Percentiles rank a stretch among this genome's conserved stretches.
phyloP scores from a whole-genome alignment of 2,888 invertebrate genomes.

The Epinotia nisella region DNA sequence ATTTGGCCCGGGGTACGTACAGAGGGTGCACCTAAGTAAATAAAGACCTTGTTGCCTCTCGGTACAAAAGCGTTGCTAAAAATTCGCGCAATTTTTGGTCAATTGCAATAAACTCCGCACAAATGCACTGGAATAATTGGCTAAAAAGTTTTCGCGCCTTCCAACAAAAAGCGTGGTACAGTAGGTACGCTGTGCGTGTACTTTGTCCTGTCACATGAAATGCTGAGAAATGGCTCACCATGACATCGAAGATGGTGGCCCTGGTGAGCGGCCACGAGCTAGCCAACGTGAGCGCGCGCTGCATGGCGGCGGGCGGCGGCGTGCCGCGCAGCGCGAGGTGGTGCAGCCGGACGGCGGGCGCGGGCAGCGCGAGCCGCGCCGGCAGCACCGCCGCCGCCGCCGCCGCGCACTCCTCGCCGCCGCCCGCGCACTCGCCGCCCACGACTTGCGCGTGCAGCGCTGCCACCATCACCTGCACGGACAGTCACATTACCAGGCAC shows the following conservation, averaged over 20 bases:
- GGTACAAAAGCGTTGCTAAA: background rate
- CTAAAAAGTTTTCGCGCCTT: no score
- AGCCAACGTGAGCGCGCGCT: slow-evolving; percentile 96
- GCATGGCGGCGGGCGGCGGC: slow-evolving; percentile 93
- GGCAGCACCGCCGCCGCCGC: slow-evolving; percentile 92
- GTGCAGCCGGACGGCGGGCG: slow-evolving; percentile 94
- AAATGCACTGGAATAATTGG: no score
- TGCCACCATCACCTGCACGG: slow-evolving; percentile 94
- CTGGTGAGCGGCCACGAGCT: slow-evolving; percentile 97
- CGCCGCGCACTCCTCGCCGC: slow-evolving; percentile 87
- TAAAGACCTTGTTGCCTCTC: no score
- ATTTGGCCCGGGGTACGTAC: no score
- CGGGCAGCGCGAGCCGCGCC: slow-evolving; percentile 91
- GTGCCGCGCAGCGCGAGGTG: slow-evolving; percentile 96
- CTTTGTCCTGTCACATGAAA: no score
- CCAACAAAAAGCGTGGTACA: no score
- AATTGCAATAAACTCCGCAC: no score
- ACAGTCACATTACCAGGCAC: background rate
- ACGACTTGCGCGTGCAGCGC: slow-evolving; percentile 97
- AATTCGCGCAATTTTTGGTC: no score
- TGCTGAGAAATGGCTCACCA: slow-evolving; percentile 83
- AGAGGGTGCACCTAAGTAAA: no score
- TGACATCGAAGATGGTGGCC: slow-evolving; percentile 97
- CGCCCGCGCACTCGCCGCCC: slow-evolving; percentile 91
- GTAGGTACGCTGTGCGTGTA: no score